These are phyloP conservation scores for Chroicocephalus ridibundus DNA, from an alignment of 2,113 vertebrate species.

Conservation along the genomic window DNA sequence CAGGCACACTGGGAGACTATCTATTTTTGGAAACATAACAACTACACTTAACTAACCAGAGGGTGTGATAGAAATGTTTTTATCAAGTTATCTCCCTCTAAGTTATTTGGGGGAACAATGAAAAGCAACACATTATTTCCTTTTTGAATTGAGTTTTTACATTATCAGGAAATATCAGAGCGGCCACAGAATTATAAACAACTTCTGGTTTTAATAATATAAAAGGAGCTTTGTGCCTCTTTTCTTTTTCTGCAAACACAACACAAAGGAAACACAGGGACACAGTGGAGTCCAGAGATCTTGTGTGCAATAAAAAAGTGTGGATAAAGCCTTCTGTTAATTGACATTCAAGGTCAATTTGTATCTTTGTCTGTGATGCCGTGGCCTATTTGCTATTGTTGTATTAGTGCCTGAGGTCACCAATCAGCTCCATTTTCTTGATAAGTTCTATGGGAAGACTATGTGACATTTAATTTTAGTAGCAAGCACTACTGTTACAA, in stretches of 20 bases:
- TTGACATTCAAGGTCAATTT: background rate
- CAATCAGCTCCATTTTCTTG: background rate
- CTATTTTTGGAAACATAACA: conserved; percentile 39
- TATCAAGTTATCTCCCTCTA: background rate
- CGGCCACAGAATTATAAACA: conserved; percentile 11
- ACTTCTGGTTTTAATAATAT: background rate
- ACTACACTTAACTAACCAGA: background rate
- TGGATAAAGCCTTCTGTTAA: background rate
- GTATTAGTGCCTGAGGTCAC: background rate
- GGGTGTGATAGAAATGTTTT: conserved; percentile 20
- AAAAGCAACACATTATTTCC: conserved; percentile 44
- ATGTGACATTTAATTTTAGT: background rate
- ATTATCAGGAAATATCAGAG: conserved; percentile 20
- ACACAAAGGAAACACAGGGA: background rate
- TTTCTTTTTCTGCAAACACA: conserved; percentile 2
- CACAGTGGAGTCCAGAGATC: background rate
- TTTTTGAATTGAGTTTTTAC: conserved; percentile 15
- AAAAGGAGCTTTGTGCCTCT: background rate
- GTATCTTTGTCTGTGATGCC: background rate
- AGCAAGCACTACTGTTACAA: background rate
- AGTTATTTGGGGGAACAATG: conserved; percentile 46
- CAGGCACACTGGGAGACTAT: background rate
- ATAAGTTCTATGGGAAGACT: background rate
- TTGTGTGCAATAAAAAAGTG: background rate
- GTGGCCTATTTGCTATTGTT: background rate